Conservation (phyloP, 2,797 vertebrate genomes). For the Phalloptychus januarius region DNA sequence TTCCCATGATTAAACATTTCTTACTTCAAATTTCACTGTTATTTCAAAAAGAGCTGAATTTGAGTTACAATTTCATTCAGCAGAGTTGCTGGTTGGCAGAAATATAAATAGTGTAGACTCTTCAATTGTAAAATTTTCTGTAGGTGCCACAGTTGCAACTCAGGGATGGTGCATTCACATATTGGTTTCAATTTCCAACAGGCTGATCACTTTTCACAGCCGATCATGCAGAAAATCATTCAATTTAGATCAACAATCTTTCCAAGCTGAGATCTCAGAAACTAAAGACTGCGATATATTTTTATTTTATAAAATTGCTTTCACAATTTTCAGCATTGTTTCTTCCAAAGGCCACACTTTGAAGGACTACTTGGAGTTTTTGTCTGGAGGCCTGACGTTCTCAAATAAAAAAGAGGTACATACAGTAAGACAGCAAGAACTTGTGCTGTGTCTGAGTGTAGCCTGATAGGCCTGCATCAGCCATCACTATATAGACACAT, state of each 20-base stretch:
- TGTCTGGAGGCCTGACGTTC: conserved; percentile 23
- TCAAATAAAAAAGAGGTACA: conserved; percentile 10
- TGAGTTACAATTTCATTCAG: background rate
- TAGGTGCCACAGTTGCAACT: background rate
- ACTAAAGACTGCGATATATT: background rate
- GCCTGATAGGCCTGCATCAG: conserved; percentile 31
- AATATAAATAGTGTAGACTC: background rate
- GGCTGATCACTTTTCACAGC: background rate
- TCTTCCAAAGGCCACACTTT: conserved; percentile 1
- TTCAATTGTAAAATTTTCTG: background rate
- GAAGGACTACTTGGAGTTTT: conserved; percentile 23
- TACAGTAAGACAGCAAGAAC: conserved; percentile 41
- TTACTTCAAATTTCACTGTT: background rate
- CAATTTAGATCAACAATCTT: background rate
- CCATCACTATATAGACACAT: conserved; percentile 6
- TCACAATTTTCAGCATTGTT: background rate
- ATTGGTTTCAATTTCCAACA: background rate
- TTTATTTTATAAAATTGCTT: conserved; percentile 24
- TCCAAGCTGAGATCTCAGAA: conserved; percentile 1
- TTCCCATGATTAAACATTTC: background rate
- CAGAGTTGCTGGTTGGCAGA: background rate
- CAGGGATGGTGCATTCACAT: background rate
- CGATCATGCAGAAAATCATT: background rate
- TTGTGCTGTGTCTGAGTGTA: conserved; percentile 36
- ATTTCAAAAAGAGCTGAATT: background rate